phyloP scores from a whole-genome alignment of 2,113 vertebrate genomes.

The Chaetura pelagica region DNA sequence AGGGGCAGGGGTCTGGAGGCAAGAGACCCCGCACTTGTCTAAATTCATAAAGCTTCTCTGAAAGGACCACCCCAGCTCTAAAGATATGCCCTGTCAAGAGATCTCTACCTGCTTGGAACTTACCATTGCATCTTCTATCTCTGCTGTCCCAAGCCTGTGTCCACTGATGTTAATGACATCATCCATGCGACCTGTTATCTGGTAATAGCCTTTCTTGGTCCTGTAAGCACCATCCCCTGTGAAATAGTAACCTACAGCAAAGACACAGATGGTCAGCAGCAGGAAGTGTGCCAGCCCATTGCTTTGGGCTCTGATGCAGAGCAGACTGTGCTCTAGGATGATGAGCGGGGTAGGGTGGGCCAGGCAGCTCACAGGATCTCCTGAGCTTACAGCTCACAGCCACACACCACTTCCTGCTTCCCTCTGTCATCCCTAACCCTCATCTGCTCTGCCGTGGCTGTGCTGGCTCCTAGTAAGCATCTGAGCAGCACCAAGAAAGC shows the following conservation, averaged over 20 bases:
- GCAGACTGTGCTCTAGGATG: neutral
- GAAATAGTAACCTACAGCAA: slow-evolving; percentile 86
- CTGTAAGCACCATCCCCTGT: slow-evolving; percentile 88
- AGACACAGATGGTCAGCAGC: neutral
- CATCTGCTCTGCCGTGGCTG: neutral
- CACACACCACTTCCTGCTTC: neutral
- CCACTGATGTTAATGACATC: slow-evolving; percentile 93
- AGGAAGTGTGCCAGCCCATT: neutral
- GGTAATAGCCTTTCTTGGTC: slow-evolving; percentile 85
- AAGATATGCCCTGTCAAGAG: neutral
- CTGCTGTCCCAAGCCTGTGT: slow-evolving; percentile 90
- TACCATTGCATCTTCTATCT: slow-evolving; percentile 94
- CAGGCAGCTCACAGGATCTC: fast-evolving
- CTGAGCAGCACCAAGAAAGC: neutral
- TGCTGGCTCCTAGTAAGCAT: neutral
- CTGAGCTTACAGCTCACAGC: neutral
- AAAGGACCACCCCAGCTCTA: neutral
- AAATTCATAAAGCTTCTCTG: neutral
- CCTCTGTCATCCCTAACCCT: neutral
- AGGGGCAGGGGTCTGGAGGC: neutral
- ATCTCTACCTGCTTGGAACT: neutral
- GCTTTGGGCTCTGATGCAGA: neutral
- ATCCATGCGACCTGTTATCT: slow-evolving; percentile 92
- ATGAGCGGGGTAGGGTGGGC: fast-evolving
- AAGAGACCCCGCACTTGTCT: neutral